Evolutionary conservation across 2,797 vertebrate genomes (phyloP), one percentile per base, ranked within the genome.

Genomic region (Chelon auratus): DNA sequence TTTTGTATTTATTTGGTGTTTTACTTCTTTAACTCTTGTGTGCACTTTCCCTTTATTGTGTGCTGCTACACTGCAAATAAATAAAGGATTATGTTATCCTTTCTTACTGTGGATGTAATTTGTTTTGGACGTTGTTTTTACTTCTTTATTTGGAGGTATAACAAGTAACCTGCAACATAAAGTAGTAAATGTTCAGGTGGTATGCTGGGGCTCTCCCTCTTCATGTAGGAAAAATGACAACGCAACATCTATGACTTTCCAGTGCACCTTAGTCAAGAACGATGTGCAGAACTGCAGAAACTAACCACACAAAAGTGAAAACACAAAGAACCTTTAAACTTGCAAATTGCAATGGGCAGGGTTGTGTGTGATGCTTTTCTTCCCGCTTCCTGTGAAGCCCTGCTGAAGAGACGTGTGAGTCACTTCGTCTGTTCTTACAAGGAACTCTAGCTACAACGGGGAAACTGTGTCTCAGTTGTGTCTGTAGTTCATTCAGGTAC

Each of bases 171-270:
- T 68, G 48, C 11, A 63, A 56, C 33, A 61, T 56, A 43, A 56
- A 47, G 39, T 14, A 30, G 51, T 2, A 73, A 3, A 56, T 43
- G 59, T 61, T 72, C 74, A 78, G 76, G 81, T 80, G 69, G 22
- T 40, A 14, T 0, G 2, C 20, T 40, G 88, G 91, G 89, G 17
- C 55, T 84, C 67, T 82, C 90, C 91, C 89, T 55, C 22, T 11
- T 78, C 18, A 70, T 57, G 57, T 58, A 78, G 50, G 55, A 73
- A 67, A 84, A 87, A 68, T 85, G 78, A 89, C 84, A 81, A 58
- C 57, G 81, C 80, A 91, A 79, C 81, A 89, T 80, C 53, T 63
- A 26, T 9, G 17, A 52, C 39, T 77, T 89, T 88, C 82, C 78
- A 69, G 47, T 52, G 52, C 18, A 42, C 11, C 0, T 15, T 36